These are phyloP conservation scores for Micronycteris hirsuta DNA, from an alignment of 2,113 vertebrate genomes.

Conservation along the genomic window DNA sequence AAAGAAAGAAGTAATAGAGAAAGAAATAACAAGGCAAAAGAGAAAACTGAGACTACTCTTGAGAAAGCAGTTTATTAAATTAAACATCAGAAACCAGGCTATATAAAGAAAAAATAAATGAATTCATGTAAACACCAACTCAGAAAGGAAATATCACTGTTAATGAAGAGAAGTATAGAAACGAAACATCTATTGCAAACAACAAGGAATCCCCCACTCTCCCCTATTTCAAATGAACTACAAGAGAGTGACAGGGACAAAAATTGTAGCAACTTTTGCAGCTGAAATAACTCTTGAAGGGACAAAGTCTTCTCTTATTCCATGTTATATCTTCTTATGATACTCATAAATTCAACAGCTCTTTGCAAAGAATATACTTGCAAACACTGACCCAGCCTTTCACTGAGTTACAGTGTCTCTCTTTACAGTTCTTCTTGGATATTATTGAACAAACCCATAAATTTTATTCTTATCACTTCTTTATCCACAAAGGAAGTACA, in stretches of 20 bases:
- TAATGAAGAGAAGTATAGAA: neutral
- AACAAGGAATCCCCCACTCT: neutral
- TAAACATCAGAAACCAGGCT: neutral
- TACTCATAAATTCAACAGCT: neutral
- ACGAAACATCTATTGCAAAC: neutral
- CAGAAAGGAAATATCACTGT: neutral
- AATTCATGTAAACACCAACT: neutral
- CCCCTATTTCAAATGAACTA: neutral
- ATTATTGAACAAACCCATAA: neutral
- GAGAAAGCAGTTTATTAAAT: neutral
- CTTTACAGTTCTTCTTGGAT: neutral
- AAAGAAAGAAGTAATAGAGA: neutral
- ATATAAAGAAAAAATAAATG: neutral
- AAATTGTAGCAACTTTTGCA: neutral
- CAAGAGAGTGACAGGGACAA: neutral
- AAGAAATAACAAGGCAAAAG: neutral
- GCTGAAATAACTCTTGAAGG: neutral
- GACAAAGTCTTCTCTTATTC: neutral
- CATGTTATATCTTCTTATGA: neutral
- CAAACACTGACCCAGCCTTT: neutral
- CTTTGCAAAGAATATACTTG: neutral
- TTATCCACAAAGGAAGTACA: neutral
- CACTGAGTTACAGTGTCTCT: neutral
- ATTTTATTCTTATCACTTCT: neutral
- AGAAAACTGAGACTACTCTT: neutral